Conservation (phyloP, 1,140 invertebrate species). For the Scaptomyza pallida region DNA sequence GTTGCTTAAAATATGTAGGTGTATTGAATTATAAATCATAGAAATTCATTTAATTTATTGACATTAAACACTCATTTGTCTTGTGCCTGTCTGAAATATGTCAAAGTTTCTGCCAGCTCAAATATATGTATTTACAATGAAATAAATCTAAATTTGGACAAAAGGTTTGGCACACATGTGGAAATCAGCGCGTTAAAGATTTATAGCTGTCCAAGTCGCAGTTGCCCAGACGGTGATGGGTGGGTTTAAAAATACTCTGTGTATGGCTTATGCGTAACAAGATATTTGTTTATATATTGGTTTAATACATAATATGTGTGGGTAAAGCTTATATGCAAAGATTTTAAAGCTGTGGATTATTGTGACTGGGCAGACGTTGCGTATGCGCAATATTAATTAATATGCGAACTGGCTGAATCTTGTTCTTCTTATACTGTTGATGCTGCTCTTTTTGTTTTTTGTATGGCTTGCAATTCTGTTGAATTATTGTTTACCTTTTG, state of each 20-base stretch:
- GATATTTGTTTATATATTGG: constrained; percentile 5
- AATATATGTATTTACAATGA: constrained; percentile 59
- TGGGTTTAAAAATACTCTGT: constrained; percentile 19
- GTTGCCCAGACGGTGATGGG: constrained; percentile 44
- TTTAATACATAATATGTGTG: constrained; percentile 1
- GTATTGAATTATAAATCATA: constrained; percentile 20
- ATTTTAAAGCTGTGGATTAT: constrained; percentile 38
- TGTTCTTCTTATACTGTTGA: neutral
- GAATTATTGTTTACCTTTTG: constrained; percentile 50
- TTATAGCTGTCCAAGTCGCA: constrained; percentile 60
- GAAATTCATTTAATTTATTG: constrained; percentile 54
- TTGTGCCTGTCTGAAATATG: constrained; percentile 60
- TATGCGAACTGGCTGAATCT: constrained; percentile 34
- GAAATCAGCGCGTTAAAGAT: constrained; percentile 69
- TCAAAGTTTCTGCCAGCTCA: constrained; percentile 53
- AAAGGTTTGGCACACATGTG: constrained; percentile 66
- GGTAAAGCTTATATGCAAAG: constrained; percentile 17
- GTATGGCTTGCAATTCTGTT: constrained; percentile 27
- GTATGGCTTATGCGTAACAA: constrained; percentile 16
- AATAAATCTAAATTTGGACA: constrained; percentile 73
- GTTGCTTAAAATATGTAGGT: constrained; percentile 3
- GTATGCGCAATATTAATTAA: constrained; percentile 75
- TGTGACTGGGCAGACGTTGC: constrained; percentile 39
- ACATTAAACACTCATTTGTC: constrained; percentile 68
- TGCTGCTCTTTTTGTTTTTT: no score